phyloP scores from a whole-genome alignment of 1,140 invertebrate species.

The Spodoptera litura region DNA sequence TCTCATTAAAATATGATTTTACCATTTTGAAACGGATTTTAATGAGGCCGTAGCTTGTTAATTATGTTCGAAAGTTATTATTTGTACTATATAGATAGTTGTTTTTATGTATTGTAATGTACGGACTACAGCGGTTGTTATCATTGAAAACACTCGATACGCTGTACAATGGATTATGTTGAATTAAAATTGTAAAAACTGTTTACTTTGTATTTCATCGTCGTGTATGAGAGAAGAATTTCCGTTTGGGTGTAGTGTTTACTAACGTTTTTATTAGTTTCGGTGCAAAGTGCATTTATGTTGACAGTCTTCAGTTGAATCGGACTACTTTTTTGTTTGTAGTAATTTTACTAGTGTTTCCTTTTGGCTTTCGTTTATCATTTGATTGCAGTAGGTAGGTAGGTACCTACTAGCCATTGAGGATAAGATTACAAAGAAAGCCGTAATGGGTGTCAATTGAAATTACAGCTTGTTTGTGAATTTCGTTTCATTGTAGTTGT shows the following conservation, averaged over 20 bases:
- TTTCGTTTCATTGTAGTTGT: too few relatives aligned
- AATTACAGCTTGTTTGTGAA: too few relatives aligned
- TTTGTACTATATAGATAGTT: background rate
- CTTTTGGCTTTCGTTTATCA: too few relatives aligned
- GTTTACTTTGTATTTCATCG: background rate
- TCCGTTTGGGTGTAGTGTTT: background rate
- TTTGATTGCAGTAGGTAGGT: too few relatives aligned
- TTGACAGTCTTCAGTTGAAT: too few relatives aligned
- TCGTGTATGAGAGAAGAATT: background rate
- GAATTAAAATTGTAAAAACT: background rate
- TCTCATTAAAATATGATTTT: constrained; percentile 33
- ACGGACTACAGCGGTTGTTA: background rate
- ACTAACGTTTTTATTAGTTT: too few relatives aligned
- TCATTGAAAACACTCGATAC: background rate
- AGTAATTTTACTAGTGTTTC: too few relatives aligned
- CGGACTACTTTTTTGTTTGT: too few relatives aligned
- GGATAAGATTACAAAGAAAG: too few relatives aligned
- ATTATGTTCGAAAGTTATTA: constrained; percentile 9
- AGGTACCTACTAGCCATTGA: too few relatives aligned
- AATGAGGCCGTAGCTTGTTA: constrained; percentile 10
- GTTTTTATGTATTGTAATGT: background rate
- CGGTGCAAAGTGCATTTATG: too few relatives aligned
- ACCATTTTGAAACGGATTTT: constrained; percentile 4
- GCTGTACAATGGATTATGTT: background rate
- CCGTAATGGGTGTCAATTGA: too few relatives aligned